phyloP scores from a whole-genome alignment of 2,113 vertebrate genomes.

The Bombycilla garrulus region DNA sequence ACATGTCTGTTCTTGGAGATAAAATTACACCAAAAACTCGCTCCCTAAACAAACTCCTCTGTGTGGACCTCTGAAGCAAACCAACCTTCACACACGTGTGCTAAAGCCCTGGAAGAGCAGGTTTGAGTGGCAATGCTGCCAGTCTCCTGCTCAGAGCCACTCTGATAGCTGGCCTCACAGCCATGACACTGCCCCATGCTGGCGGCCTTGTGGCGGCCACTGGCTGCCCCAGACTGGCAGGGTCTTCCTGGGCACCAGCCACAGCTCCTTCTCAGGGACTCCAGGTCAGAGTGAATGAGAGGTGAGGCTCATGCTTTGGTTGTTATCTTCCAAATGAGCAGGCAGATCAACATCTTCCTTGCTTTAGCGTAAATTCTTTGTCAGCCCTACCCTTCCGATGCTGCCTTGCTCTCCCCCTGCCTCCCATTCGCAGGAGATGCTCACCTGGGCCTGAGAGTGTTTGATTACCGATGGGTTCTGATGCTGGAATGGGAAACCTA shows the following conservation, averaged over 20 bases:
- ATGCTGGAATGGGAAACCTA: constrained; percentile 35
- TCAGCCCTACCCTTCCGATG: constrained; percentile 9
- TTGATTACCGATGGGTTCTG: not conserved
- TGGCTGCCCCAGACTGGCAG: not conserved
- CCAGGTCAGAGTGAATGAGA: not conserved
- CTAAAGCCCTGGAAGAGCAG: not conserved
- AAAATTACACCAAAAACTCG: not conserved
- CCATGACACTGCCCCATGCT: constrained; percentile 33
- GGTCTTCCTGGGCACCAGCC: not conserved
- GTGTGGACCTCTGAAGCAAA: not conserved
- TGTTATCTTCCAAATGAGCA: constrained; percentile 58
- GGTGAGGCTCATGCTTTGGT: not conserved
- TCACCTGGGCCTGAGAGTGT: not conserved
- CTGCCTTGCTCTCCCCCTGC: not conserved
- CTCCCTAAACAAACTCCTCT: not conserved
- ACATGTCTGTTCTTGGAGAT: not conserved
- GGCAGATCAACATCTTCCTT: constrained; percentile 27
- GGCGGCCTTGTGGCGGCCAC: constrained; percentile 56
- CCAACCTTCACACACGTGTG: not conserved
- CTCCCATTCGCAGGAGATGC: not conserved
- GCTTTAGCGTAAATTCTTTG: constrained; percentile 46
- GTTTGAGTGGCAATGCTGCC: constrained; percentile 51
- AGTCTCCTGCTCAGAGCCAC: constrained; percentile 18
- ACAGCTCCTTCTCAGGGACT: constrained; percentile 40
- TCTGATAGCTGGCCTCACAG: not conserved